Percentiles rank a stretch among this genome's conserved stretches.
These are phyloP conservation scores for Anoplolepis gracilipes DNA, from an alignment of 1,140 invertebrate species.

Conservation along the genomic window DNA sequence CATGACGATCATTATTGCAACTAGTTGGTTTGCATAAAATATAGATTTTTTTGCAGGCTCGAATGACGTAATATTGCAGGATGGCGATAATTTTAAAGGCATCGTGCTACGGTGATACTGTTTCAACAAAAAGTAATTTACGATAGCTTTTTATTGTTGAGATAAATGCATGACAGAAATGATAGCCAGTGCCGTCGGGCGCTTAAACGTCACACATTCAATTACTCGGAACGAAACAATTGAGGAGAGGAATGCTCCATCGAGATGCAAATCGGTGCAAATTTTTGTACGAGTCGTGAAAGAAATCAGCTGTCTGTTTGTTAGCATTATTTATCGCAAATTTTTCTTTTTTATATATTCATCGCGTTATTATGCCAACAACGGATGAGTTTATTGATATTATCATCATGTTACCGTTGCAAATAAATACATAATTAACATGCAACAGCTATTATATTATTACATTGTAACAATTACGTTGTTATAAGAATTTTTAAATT, in stretches of 20 bases:
- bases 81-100: conserved; percentile 3
- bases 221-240: conserved; percentile 45
- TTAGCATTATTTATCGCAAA: conserved; percentile 24
- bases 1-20: neutral
- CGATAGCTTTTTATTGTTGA: conserved; percentile 36
- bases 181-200: conserved; percentile 25
- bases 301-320: conserved; percentile 29
- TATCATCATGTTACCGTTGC: neutral
- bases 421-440: neutral
- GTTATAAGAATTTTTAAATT: neutral
- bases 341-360: conserved; percentile 8
- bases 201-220: conserved; percentile 36
- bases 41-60: conserved; percentile 12
- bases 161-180: conserved; percentile 27
- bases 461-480: neutral
- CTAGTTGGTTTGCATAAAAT: neutral
- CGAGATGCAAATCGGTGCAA: conserved; percentile 42
- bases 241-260: conserved; percentile 32
- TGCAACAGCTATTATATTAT: neutral
- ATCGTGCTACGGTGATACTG: neutral
- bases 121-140: conserved; percentile 16
- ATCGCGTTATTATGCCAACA: neutral
- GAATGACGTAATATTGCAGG: neutral
- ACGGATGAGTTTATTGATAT: neutral
- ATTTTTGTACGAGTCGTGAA: conserved; percentile 39